Conservation (phyloP, 2,888 invertebrate species). For the Conchocele bisecta region DNA sequence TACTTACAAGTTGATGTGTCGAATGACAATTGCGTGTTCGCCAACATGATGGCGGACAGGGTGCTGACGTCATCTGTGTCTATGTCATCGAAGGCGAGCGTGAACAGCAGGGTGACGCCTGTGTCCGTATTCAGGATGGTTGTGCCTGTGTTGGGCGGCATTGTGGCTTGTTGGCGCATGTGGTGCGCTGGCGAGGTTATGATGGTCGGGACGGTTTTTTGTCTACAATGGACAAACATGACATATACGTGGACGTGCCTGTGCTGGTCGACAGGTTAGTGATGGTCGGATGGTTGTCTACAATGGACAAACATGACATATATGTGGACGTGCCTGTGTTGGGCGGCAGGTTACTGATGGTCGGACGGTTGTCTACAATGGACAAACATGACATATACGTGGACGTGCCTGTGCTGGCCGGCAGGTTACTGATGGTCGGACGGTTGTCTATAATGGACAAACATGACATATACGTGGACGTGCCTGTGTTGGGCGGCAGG, state of each 20-base stretch:
- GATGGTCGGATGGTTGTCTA: slow-evolving; percentile 25
- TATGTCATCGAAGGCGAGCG: slow-evolving; percentile 21
- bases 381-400: too few species aligned
- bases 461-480: too few species aligned
- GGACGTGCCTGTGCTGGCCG: too few species aligned
- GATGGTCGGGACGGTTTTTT: slow-evolving; percentile 13
- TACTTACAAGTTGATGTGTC: slow-evolving; percentile 40
- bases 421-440: too few species aligned
- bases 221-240: slow-evolving; percentile 16
- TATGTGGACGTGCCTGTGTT: too few species aligned
- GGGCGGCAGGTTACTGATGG: too few species aligned
- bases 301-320: background rate
- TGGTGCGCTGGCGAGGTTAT: slow-evolving; percentile 32
- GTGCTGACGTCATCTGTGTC: slow-evolving; percentile 34
- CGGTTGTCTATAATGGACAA: too few species aligned
- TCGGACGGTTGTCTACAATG: too few species aligned
- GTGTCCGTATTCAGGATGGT: slow-evolving; percentile 6
- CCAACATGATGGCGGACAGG: slow-evolving; percentile 12
- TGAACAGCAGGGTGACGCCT: slow-evolving; percentile 15
- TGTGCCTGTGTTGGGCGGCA: too few species aligned
- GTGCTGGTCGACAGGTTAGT: slow-evolving; percentile 25
- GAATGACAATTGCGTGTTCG: slow-evolving; percentile 29
- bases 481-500: too few species aligned
- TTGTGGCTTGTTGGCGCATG: too few species aligned
- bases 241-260: too few species aligned